Percentiles rank a stretch among this genome's conserved stretches.
Conservation (phyloP, 2,113 vertebrate genomes). For the Urocynchramus pylzowi region DNA sequence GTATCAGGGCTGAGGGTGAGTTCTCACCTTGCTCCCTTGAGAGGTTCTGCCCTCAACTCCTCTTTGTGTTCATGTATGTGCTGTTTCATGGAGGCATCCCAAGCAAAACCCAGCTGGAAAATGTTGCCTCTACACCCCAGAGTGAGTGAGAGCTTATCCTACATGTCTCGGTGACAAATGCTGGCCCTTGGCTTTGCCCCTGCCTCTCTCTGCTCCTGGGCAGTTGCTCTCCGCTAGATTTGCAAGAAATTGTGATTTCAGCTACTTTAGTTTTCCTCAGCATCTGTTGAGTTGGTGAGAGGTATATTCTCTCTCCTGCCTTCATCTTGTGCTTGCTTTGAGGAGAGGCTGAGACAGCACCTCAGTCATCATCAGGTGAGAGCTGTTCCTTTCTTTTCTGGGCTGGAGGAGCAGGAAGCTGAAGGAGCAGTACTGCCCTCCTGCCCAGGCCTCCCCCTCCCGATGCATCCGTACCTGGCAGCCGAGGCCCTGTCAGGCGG, state of each 20-base stretch:
- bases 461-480: neutral
- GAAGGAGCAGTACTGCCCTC: neutral
- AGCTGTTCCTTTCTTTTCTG: neutral
- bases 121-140: accelerated
- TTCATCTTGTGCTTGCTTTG: neutral
- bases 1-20: accelerated
- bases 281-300: neutral
- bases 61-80: neutral
- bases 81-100: neutral
- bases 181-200: neutral
- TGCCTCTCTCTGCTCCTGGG: neutral
- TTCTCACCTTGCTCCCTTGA: neutral
- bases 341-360: neutral
- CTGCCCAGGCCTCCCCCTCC: neutral
- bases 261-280: neutral
- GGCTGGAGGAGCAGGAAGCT: neutral
- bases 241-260: neutral
- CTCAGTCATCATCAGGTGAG: neutral
- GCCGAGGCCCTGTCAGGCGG: neutral
- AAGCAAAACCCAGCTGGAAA: neutral
- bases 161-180: accelerated
- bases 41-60: neutral
- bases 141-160: neutral
- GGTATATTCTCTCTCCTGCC: neutral
- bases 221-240: neutral